Base-by-base conservation (phyloP, 2,113 vertebrate genomes). In the Anas platyrhynchos region DNA sequence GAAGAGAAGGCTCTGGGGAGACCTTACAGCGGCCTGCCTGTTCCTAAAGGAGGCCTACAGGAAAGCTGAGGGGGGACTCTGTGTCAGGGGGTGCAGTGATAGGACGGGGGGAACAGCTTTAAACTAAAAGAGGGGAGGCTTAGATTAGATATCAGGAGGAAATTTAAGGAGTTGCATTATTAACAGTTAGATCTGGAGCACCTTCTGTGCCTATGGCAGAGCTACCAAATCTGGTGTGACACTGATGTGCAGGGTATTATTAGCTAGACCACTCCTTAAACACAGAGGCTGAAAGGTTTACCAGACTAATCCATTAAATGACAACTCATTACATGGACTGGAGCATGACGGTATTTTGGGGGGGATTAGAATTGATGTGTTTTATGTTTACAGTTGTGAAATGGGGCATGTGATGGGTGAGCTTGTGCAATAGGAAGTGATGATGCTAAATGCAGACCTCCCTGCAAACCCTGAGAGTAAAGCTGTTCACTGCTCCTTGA, bases 171-270 rank as follows among this genome's bases (percentile, higher is more conserved):
- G 27, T 77, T 91, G 26, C 27, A 23, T 86, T 81, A 58, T 65
- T 62, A 58, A 46, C 34, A 61, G 41, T 88, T 62, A 66, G 67
- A 44, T 27, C 91, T 55, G 23, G 54, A 46, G 32, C 2, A 1
- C 0, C 14, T 82, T 75, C 65, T 77, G 9, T 69, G 71, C 48
- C 79, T 36, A 12, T 89, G 36, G 34, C n/a, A 0, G 0, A 79
- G 48, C 55, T 79, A 9, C 59, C 50, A 73, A 63, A 83, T 23
- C 13, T 62, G 43, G 52, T 88, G 29, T 68, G 76, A 61, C 25
- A n/a, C 27, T 86, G 58, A 62, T 9, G 15, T 86, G 46, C 48
- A 61, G 32, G 27, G 7, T 85, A 13, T 62, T 87, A 13, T 61
- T 38, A 72, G 21, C 22, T 78, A 38, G 13, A 85, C 13, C 48